phyloP scores from a whole-genome alignment of 2,797 vertebrate species.

The Notolepis coatsorum region DNA sequence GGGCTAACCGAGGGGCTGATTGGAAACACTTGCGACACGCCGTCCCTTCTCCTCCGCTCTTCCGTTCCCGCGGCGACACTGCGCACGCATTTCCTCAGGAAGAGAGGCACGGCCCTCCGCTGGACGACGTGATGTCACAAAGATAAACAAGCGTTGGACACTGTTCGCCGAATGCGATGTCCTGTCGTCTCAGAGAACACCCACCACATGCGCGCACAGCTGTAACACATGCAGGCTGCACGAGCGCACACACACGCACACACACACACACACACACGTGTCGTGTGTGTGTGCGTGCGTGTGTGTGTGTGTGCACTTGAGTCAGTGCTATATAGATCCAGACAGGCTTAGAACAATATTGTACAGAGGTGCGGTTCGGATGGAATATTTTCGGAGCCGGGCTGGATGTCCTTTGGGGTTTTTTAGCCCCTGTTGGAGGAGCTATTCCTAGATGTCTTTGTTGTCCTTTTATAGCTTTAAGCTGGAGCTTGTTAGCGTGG shows the following conservation, averaged over 20 bases:
- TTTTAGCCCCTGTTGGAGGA: constrained; percentile 42
- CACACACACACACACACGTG: constrained; percentile 53
- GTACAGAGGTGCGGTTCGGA: constrained; percentile 63
- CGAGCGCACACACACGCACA: constrained; percentile 49
- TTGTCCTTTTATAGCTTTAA: constrained; percentile 34
- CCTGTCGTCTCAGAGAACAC: constrained; percentile 58
- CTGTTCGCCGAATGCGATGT: constrained; percentile 64
- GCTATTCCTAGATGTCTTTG: constrained; percentile 37
- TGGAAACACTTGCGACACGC: constrained; percentile 74
- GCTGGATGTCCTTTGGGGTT: constrained; percentile 41
- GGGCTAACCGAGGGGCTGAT: constrained; percentile 51
- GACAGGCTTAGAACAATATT: constrained; percentile 69
- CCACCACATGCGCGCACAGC: no score
- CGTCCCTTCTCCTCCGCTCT: constrained; percentile 38
- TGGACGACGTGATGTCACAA: constrained; percentile 69
- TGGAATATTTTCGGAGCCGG: constrained; percentile 70
- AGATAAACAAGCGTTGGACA: constrained; percentile 66
- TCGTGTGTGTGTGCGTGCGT: no score
- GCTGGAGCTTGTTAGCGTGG: constrained; percentile 35
- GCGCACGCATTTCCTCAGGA: constrained; percentile 81
- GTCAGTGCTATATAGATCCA: constrained; percentile 55
- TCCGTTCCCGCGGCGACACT: constrained; percentile 16
- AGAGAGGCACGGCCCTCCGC: constrained; percentile 54
- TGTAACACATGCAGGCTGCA: constrained; percentile 53
- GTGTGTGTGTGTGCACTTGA: constrained; percentile 18